These are phyloP conservation scores for Leucophenga varia DNA, from an alignment of 1,140 invertebrate genomes.

Conservation along the genomic window DNA sequence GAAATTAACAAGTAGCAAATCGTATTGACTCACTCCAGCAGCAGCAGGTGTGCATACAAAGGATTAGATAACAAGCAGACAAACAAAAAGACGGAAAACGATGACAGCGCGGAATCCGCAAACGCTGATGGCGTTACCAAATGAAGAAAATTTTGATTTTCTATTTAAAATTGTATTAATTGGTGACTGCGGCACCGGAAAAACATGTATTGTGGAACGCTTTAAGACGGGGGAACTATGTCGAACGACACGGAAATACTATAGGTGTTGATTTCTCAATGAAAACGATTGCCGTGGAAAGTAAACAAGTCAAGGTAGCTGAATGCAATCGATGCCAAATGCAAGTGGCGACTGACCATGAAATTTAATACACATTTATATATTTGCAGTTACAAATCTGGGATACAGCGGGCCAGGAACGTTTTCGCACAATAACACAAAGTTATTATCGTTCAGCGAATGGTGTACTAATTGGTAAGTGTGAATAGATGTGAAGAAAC, in stretches of 20 bases:
- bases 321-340: not conserved
- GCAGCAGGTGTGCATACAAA: no score
- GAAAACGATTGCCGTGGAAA: constrained; percentile 91
- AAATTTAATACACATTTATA: not conserved
- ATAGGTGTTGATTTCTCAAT: constrained; percentile 97
- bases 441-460: constrained; percentile 93
- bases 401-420: constrained; percentile 92
- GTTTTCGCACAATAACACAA: constrained; percentile 90
- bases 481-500: no score
- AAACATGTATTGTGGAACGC: constrained; percentile 84
- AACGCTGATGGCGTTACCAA: constrained; percentile 58
- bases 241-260: constrained; percentile 90
- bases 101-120: constrained; percentile 60
- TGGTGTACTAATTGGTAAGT: constrained; percentile 81
- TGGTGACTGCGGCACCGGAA: constrained; percentile 77
- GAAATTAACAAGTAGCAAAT: no score
- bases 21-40: no score
- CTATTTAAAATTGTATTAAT: constrained; percentile 79
- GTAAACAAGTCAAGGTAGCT: constrained; percentile 87
- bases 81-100: not conserved
- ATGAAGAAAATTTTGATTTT: constrained; percentile 72
- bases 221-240: constrained; percentile 92
- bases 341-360: not conserved
- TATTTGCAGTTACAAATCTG: constrained; percentile 71
- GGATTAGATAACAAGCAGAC: not conserved